These are phyloP conservation scores for Spilogale gracilis DNA, from an alignment of 2,113 vertebrate species.

Conservation along the genomic window DNA sequence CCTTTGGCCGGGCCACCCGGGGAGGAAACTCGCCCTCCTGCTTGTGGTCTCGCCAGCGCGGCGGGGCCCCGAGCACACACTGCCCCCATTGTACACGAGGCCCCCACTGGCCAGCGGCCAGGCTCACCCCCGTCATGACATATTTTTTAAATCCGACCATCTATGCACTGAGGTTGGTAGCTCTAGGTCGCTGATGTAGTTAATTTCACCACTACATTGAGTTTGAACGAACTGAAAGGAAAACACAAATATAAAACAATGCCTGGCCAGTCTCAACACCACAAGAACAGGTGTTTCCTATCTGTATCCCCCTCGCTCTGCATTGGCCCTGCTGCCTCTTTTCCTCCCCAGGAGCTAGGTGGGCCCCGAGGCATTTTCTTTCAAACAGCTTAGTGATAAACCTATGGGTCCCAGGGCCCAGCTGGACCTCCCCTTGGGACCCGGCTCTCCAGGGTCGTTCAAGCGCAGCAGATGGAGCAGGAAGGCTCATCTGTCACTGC, in stretches of 20 bases:
- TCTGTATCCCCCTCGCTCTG: not conserved
- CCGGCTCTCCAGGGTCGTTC: not conserved
- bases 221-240: not conserved
- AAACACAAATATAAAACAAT: not conserved
- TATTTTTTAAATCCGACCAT: not conserved
- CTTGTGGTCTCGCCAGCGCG: not conserved
- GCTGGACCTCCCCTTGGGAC: not conserved
- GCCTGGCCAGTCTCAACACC: not conserved
- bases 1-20: slow-evolving; percentile 15
- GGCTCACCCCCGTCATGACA: not conserved
- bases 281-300: slow-evolving; percentile 72
- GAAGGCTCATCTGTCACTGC: not conserved
- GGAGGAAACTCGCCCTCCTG: not conserved
- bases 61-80: not conserved
- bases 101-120: slow-evolving; percentile 56
- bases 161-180: not conserved
- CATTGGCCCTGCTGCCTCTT: not conserved
- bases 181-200: slow-evolving; percentile 14
- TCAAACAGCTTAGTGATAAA: not conserved
- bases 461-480: not conserved
- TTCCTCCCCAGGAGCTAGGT: not conserved
- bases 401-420: not conserved
- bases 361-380: not conserved
- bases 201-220: fast-evolving
- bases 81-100: slow-evolving; percentile 35